Evolutionary conservation across 2,113 vertebrate species (phyloP), one percentile per base, ranked within the genome.

Genomic region (Microtus montanus): DNA sequence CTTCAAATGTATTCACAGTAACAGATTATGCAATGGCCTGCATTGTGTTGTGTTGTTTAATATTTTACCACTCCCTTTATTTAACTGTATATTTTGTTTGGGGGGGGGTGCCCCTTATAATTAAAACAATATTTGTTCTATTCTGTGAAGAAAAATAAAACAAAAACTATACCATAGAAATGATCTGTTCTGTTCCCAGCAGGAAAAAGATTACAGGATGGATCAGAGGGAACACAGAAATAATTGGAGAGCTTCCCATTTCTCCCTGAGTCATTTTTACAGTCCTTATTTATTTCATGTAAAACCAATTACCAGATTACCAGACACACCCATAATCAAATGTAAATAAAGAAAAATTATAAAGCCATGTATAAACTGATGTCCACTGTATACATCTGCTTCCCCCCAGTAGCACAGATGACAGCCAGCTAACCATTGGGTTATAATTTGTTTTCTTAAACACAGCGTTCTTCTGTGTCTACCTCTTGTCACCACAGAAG

Each of bases 251-350:
- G 85, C 54, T 88, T 94, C 91, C 54, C 79, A 94, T 91, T 91
- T 88, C 73, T 94, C 82, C 92, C 41, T 87, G 91, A 93, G 93
- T 96, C 90, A 78, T 79, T 78, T 94, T 97, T 92, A 95, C 49
- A 97, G 28, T 74, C 77, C 71, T 47, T 63, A 87, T 88, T 90
- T 91, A 85, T 79, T 97, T 96, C 80, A 90, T 20, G 19, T 94
- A 97, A 92, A 93, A 97, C 77, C 93, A 95, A 94, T 86, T 93
- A 83, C 58, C 88, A 97, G 91, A 94, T 93, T 90, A 90, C 44
- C 70, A 88, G 74, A 89, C 95, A 96, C 82, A 83, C 90, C 92
- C 90, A 97, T 70, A 94, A 83, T 70, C 77, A 95, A 95, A 95
- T 58, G 3, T 44, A 95, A 94, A 74, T 84, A 78, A 87, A 94